These are phyloP conservation scores for Chiridota heheva DNA, from an alignment of 35 echinoderm and acorn worm genomes.

Conservation along the genomic window DNA sequence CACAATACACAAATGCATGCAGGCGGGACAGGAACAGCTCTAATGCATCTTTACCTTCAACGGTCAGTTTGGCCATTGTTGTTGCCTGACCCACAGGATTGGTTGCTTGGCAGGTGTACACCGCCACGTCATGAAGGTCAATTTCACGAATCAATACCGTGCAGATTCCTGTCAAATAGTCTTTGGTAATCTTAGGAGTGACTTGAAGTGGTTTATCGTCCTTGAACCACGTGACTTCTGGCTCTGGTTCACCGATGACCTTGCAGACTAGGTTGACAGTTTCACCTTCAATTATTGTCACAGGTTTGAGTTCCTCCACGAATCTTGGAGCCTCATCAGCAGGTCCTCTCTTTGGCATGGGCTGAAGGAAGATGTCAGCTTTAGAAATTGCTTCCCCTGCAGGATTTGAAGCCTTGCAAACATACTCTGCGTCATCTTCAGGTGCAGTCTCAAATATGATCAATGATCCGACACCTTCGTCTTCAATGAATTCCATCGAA, in stretches of 20 bases:
- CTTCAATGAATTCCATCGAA: slow-evolving; percentile 77
- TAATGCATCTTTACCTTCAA: slow-evolving; percentile 87
- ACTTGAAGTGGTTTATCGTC: slow-evolving; percentile 69
- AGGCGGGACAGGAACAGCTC: slow-evolving; percentile 43
- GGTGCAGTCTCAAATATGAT: slow-evolving; percentile 72
- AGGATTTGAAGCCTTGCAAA: slow-evolving; percentile 91
- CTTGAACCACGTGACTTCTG: slow-evolving; percentile 90
- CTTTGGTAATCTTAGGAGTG: slow-evolving; percentile 62
- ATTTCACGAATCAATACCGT: slow-evolving; percentile 78
- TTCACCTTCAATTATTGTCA: slow-evolving; percentile 66
- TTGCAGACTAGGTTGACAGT: slow-evolving; percentile 77
- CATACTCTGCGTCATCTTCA: slow-evolving; percentile 95
- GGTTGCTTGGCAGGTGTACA: slow-evolving; percentile 80
- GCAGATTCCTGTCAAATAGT: slow-evolving; percentile 76
- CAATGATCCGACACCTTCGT: slow-evolving; percentile 77
- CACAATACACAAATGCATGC: slow-evolving; percentile 52
- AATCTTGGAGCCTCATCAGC: slow-evolving; percentile 64
- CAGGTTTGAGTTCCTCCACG: slow-evolving; percentile 55
- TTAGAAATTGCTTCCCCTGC: slow-evolving; percentile 83
- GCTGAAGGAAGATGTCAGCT: slow-evolving; percentile 83
- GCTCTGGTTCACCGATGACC: slow-evolving; percentile 69
- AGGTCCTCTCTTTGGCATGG: slow-evolving; percentile 57
- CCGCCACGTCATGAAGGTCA: slow-evolving; percentile 47
- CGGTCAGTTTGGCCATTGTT: slow-evolving; percentile 69
- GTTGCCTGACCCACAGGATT: slow-evolving; percentile 75